Evolutionary conservation across 2,888 invertebrate genomes (phyloP), one percentile per base, ranked within the genome.

Genomic region (Agrenia bidenticulata): DNA sequence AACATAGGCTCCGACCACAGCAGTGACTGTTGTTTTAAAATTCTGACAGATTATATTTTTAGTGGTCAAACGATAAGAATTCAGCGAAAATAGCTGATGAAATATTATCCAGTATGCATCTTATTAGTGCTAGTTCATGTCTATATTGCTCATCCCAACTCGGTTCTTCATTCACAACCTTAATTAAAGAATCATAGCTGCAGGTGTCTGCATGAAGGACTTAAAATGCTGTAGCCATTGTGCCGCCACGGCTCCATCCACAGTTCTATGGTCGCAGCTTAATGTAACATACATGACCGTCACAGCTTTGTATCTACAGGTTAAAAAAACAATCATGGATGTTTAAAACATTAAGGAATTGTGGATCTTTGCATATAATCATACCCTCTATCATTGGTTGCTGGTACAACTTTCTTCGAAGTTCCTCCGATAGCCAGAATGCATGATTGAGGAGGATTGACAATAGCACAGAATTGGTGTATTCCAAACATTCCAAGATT

Each of bases 221-320:
- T 89, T 89, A 84, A 99, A 94, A 59, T 89, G 89, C 77, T 89
- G 85, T 78, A 99, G 85, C 96, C 96, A 99, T 79, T 89, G 87
- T 1, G 99, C 99, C 61, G 96, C 99, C 2, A 99, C 90, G 75
- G 98, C 98, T 56, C 99, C 99, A 81, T 99, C 98, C 7, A 99
- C 92, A 24, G 95, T 94, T 77, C 99, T 85, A 81, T 99, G 99
- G 82, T 99, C 99, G 77, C 94, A 94, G 75, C 97, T 96, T 69
- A 98, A 84, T 19, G 98, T 98, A 66, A 96, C 95, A 49, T 87
- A 87, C 83, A 98, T 86, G 79, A 89, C 87, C 75, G 89, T 87
- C 1, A 88, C 87, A 76, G 85, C 83, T 75, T 85, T 85, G 81
- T 87, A 91, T 77, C 92, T 92, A 79, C n/a, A n/a, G n/a, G n/a